Conservation (phyloP, 2,888 invertebrate species). For the Drosophila siamana region DNA sequence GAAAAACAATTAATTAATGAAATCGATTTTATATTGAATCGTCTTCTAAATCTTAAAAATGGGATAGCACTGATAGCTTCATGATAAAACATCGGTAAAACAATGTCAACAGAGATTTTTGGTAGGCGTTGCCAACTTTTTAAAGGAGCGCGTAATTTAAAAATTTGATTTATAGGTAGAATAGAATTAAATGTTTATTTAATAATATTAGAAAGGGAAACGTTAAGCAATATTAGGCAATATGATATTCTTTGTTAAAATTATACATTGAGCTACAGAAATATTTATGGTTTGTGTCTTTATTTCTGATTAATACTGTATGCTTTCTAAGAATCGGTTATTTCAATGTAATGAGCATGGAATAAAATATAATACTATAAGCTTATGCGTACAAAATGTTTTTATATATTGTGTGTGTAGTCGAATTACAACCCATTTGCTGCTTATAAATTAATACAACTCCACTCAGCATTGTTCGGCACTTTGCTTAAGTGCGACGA, state of each 20-base stretch:
- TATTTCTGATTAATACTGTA: slow-evolving; percentile 72
- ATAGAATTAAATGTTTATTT: slow-evolving; percentile 49
- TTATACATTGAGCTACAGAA: slow-evolving; percentile 61
- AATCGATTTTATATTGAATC: too few species aligned
- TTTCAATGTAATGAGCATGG: slow-evolving; percentile 57
- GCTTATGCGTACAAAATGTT: slow-evolving; percentile 55
- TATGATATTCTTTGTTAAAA: slow-evolving; percentile 47
- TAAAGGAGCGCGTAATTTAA: slow-evolving; percentile 15
- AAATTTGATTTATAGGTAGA: slow-evolving; percentile 7
- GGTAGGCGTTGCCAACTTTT: slow-evolving; percentile 38
- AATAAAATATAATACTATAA: slow-evolving; percentile 57
- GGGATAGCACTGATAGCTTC: neutral
- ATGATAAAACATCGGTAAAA: slow-evolving; percentile 22
- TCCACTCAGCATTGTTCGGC: slow-evolving; percentile 19
- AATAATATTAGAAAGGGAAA: slow-evolving; percentile 45
- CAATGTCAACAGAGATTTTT: slow-evolving; percentile 32
- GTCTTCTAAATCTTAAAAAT: neutral
- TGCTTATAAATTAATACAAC: slow-evolving; percentile 74
- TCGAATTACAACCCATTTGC: slow-evolving; percentile 71
- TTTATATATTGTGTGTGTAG: slow-evolving; percentile 44
- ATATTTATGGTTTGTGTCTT: slow-evolving; percentile 62
- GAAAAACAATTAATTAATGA: too few species aligned
- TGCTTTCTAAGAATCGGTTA: slow-evolving; percentile 60
- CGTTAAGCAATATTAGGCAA: slow-evolving; percentile 59
- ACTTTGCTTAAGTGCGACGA: slow-evolving; percentile 6